Evolutionary conservation across 2,113 vertebrate species (phyloP), one percentile per base, ranked within the genome.

Genomic region (Sarotherodon lohbergeri): DNA sequence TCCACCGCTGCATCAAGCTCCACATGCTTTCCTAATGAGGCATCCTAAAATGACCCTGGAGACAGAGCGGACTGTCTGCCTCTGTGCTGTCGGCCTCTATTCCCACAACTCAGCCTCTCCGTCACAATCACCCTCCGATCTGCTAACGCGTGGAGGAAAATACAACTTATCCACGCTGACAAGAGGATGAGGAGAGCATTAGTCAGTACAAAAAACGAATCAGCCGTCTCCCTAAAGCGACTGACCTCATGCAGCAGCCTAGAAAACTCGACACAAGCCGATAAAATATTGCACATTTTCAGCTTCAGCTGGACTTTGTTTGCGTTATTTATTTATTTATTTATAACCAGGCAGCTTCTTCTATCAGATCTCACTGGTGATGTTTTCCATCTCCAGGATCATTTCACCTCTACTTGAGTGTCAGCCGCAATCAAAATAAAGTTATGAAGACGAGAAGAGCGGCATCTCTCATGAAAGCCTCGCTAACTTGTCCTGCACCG

Each of bases 1-100:
- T 95, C 90, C 95, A 92, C 91, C 90, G 78, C 93, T 94, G 92
- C 94, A 95, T 91, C 90, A 61, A 84, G 88, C 93, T 93, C 91
- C 94, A 96, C 94, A 95, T 95, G 95, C 94, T 94, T 93, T 94
- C 89, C 95, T 95, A 95, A 95, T 92, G 92, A 96, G 86, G 91
- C 88, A 95, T 95, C 95, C 95, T 91, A 88, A 94, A 86, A 92
- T 91, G 95, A 96, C 95, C 96, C 93, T 54, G 86, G 87, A 92
- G 93, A 93, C 87, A 89, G 84, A 89, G 87, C 89, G 11, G 84
- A 61, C 90, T 87, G 92, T 87, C 90, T 88, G 89, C 73, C 83
- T 87, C 73, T 16, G 61, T 66, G 87, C 81, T 76, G 43, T 84
- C 68, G 52, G 81, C 86, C 90, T 91, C 80, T 29, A 29, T 81